Evolutionary conservation across 2,888 invertebrate genomes (phyloP), one percentile per base, ranked within the genome.

Genomic region (Monopis laevigella): DNA sequence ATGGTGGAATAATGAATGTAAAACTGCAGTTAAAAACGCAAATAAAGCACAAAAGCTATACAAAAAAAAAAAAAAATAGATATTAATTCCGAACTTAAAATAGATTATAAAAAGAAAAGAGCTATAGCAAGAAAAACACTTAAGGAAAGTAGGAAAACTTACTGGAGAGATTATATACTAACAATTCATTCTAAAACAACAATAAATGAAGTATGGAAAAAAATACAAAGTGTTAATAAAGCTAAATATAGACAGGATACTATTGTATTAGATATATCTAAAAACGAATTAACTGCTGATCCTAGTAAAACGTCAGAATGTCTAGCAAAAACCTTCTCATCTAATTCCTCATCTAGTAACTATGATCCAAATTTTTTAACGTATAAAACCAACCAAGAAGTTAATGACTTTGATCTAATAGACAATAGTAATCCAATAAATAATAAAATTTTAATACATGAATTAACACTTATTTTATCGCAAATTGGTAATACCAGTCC

Each of bases 261-360:
- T 2, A 34, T 34, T 34, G 34, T 34, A 3, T 34, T 34, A n/a
- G 17, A 34, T 17, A 34, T 16, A 3, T 14, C 16, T 3, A 10
- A 34, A n/a, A 17, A 34, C 17, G 34, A 34, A 34, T 34, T 34
- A 10, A 34, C n/a, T 16, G 2, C 34, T 3, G 34, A 34, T 16
- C 34, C 34, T 8, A n/a, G 3, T 16, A 14, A 34, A 18, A 34
- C 17, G 3, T 16, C 34, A 10, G 17, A 34, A 17, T 16, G 8
- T 16, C 39, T 45, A 14, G 45, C 42, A n/a, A 19, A 41, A 26
- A 41, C 36, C 1, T 47, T 47, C 41, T 40, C 43, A 4, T 4
- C 16, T 6, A 45, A 45, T 41, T 47, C 45, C 1, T 43, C 41
- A 21, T 42, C 43, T 16, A 42, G 26, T 16, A 47, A 47, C 32